phyloP scores from a whole-genome alignment of 1,140 invertebrate species.

The Musca vetustissima region DNA sequence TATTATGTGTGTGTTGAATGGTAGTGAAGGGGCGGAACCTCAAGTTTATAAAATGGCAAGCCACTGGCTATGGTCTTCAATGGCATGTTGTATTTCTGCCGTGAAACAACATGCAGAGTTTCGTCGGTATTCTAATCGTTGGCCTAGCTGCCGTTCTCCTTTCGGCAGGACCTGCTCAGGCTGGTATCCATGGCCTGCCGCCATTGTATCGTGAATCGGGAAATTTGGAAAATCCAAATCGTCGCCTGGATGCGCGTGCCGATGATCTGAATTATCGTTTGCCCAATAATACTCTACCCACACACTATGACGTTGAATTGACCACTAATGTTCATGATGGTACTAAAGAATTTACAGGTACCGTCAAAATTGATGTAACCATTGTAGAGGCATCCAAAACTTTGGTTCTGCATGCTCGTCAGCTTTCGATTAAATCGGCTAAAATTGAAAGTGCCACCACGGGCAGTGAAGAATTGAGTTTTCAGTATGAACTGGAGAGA shows the following conservation, averaged over 20 bases:
- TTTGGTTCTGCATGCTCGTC: conserved; percentile 59
- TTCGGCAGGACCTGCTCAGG: neutral
- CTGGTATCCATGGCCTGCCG: neutral
- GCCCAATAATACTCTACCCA: conserved; percentile 55
- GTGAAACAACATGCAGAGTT: conserved; percentile 9
- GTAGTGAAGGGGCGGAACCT: too few species aligned
- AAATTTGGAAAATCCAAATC: neutral
- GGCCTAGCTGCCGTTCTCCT: neutral
- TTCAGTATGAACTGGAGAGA: conserved; percentile 30
- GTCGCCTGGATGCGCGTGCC: conserved; percentile 11
- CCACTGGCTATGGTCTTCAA: neutral
- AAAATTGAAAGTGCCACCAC: conserved; percentile 28
- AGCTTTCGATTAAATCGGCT: conserved; percentile 38
- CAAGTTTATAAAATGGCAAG: conserved; percentile 2
- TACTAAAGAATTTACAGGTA: conserved; percentile 60
- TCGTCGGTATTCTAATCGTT: neutral
- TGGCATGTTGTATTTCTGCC: neutral
- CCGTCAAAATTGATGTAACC: conserved; percentile 60
- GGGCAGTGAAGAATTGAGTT: neutral
- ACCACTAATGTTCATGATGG: conserved; percentile 62
- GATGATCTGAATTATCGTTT: conserved; percentile 59
- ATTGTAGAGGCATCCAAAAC: conserved; percentile 39
- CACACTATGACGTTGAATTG: conserved; percentile 46
- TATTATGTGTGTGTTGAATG: too few species aligned
- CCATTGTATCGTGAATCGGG: neutral